Conservation (phyloP, 1,140 invertebrate species). For the Drosophila repleta region DNA sequence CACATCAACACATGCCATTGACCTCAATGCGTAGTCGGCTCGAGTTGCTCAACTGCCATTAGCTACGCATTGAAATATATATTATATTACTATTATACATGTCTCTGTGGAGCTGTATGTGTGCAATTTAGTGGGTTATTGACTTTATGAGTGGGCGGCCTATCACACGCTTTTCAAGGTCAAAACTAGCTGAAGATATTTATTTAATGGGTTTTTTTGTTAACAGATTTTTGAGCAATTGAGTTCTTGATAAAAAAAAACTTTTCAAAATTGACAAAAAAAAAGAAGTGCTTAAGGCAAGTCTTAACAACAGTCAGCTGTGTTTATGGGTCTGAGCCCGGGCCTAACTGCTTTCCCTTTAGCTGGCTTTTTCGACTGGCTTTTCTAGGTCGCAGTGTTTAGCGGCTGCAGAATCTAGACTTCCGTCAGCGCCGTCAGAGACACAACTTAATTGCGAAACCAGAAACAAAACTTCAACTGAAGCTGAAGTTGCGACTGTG, state of each 20-base stretch:
- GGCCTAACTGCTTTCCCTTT: conserved; percentile 49
- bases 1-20: conserved; percentile 45
- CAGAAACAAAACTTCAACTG: conserved; percentile 24
- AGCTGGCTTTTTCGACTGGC: conserved; percentile 32
- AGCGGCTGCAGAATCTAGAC: conserved; percentile 68
- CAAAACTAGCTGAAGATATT: background rate
- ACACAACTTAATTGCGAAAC: conserved; percentile 48
- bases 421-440: conserved; percentile 40
- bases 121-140: conserved; percentile 16
- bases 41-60: conserved; percentile 25
- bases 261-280: background rate
- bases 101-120: background rate
- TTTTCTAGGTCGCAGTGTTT: conserved; percentile 72
- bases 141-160: conserved; percentile 8
- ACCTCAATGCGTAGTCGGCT: conserved; percentile 51
- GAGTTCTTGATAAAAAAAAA: background rate
- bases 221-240: background rate
- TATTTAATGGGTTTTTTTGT: no score
- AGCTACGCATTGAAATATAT: conserved; percentile 33
- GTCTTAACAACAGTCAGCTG: no score
- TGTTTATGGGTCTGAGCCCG: background rate
- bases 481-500: conserved; percentile 4
- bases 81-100: background rate
- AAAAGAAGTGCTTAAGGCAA: no score
- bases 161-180: conserved; percentile 7